Conservation (phyloP, 2,888 invertebrate species). For the Cosmia pyralina region DNA sequence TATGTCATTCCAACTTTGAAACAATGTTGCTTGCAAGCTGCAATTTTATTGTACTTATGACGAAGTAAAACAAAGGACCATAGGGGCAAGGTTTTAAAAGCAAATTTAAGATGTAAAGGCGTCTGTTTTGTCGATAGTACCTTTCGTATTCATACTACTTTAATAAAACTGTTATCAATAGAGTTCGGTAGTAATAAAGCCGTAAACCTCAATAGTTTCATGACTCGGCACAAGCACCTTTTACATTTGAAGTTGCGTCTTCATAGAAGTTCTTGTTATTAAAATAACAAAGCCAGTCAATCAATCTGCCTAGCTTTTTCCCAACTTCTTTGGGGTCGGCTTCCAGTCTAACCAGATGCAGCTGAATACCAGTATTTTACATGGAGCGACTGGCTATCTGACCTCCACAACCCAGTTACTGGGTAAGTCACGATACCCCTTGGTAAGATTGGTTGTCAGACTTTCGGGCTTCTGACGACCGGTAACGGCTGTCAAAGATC, state of each 20-base stretch:
- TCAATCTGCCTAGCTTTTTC: not conserved
- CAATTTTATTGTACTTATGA: no score
- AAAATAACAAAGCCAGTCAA: constrained; percentile 5
- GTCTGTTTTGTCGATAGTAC: not conserved
- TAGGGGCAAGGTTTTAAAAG: no score
- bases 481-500: no score
- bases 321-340: not conserved
- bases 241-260: constrained; percentile 11
- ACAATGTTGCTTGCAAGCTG: no score
- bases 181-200: constrained; percentile 2
- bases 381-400: not conserved
- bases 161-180: constrained; percentile 28
- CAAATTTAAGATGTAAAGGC: no score
- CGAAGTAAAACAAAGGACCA: no score
- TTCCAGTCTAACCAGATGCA: no score
- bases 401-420: not conserved
- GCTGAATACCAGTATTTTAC: not conserved
- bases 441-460: not conserved
- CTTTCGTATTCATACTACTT: not conserved
- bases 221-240: constrained; percentile 28
- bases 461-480: no score
- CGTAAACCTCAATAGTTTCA: constrained; percentile 45
- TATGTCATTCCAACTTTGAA: no score
- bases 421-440: not conserved
- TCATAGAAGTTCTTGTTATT: constrained; percentile 31